phyloP scores from a whole-genome alignment of 1,140 invertebrate species.

The Drosophila tropicalis region DNA sequence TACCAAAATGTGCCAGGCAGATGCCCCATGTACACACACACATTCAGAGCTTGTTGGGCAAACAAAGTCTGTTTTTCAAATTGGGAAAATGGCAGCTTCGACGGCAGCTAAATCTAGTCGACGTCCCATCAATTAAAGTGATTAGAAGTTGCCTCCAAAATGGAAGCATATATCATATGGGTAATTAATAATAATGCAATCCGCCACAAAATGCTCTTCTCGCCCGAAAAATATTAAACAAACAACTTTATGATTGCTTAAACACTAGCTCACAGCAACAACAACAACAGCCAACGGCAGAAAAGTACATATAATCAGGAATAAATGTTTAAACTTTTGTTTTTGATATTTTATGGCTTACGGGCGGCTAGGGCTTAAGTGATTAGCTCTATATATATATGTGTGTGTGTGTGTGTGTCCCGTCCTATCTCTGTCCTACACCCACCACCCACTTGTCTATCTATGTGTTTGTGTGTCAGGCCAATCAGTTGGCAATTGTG shows the following conservation, averaged over 20 bases:
- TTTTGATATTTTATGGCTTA: conserved; percentile 39
- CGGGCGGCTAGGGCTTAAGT: conserved; percentile 29
- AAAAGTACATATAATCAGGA: conserved; percentile 43
- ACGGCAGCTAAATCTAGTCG: background rate
- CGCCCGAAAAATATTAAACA: conserved; percentile 15
- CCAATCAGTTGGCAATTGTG: conserved; percentile 14
- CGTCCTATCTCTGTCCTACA: background rate
- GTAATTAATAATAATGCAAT: conserved; percentile 32
- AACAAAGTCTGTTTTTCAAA: conserved; percentile 16
- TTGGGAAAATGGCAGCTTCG: conserved; percentile 11
- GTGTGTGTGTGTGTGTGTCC: conserved; percentile 8
- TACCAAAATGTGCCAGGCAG: too few species aligned
- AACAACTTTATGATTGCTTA: conserved; percentile 16
- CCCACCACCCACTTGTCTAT: background rate
- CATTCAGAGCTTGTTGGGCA: background rate
- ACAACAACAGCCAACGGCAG: conserved; percentile 1
- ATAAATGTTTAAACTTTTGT: conserved; percentile 49
- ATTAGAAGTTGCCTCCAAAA: conserved; percentile 34
- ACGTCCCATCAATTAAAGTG: conserved; percentile 56
- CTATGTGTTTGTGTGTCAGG: conserved; percentile 18
- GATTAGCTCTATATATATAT: conserved; percentile 54
- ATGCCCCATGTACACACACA: too few species aligned
- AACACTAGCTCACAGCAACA: background rate
- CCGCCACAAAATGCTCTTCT: conserved; percentile 13
- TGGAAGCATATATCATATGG: conserved; percentile 13